phyloP scores from a whole-genome alignment of 2,888 invertebrate genomes.

The Brenthis ino region DNA sequence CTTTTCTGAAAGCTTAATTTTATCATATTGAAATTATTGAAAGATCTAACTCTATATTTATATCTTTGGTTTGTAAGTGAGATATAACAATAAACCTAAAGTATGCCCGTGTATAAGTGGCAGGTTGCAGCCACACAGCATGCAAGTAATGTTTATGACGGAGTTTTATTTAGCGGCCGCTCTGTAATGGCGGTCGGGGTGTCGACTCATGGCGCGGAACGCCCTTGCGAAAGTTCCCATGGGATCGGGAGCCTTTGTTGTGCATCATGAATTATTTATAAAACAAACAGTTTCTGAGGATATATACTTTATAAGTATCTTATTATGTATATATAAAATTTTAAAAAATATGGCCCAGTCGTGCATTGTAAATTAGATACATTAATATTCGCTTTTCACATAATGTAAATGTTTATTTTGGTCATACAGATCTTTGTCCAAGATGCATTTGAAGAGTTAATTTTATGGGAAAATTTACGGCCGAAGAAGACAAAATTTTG shows the following conservation, averaged over 20 bases:
- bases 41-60: no score
- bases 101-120: slow-evolving; percentile 7
- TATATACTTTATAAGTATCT: background rate
- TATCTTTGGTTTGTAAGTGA: background rate
- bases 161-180: slow-evolving; percentile 15
- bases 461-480: no score
- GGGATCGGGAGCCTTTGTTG: slow-evolving; percentile 41
- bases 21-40: no score
- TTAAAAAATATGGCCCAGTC: background rate
- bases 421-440: no score
- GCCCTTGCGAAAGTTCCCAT: slow-evolving; percentile 50
- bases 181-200: slow-evolving; percentile 24
- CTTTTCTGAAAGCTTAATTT: no score
- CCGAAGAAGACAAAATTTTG: no score
- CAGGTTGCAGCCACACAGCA: slow-evolving; percentile 2
- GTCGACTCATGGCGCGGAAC: slow-evolving; percentile 44
- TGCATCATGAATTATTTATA: slow-evolving; percentile 36
- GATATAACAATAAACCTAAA: background rate
- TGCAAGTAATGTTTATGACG: slow-evolving; percentile 15
- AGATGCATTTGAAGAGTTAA: no score
- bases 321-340: background rate
- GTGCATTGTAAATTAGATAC: no score
- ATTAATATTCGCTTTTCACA: no score
- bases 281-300: slow-evolving; percentile 3
- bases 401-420: no score